Base-by-base conservation (phyloP, 2,888 invertebrate genomes). In the Amphipyra tragopoginis region DNA sequence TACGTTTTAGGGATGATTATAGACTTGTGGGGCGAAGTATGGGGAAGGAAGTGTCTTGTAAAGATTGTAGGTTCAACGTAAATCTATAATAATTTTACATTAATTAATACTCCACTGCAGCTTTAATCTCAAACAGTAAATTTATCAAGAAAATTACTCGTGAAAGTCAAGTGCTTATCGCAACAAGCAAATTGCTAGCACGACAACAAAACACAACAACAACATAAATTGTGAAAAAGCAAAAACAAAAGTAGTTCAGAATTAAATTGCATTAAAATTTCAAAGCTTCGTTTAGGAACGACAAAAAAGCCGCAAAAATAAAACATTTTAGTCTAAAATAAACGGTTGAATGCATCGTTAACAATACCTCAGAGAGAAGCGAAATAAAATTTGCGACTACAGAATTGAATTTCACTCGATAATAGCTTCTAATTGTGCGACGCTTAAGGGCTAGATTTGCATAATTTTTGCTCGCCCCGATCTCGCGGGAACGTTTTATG, bases 401-500 rank as follows among this genome's bases (percentile, higher is more conserved):
- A 75, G 80, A 88, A 91, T 87, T 87, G 75, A 86, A 87, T 91
- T 90, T 80, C 75, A 81, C 67, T 75, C 87, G 79, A 91, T 93
- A 92, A 93, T 93, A 88, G 86, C 83, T 88, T 90, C 85, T 93
- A 93, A 93, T 93, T 93, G 91, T 88, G 83, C 82, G 64, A 60
- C 57, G 81, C 84, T 83, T 88, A 93, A 92, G 90, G 90, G 88
- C 87, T 83, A 83, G 58, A 92, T 93, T 93, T 93, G 89, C 92
- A 93, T 93, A 93, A 93, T 91, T 91, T 87, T 84, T 83, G 77
- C 86, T 78, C 82, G 79, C 79, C 65, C 75, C 81, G 78, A 75
- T 87, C 89, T 83, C 84, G 57, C 70, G 86, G 88, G 89, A 83
- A 64, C 87, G 84, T 83, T 92, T 90, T 88, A 89, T 87, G 82